phyloP scores from a whole-genome alignment of 2,888 invertebrate species.

The Parnassius mnemosyne region DNA sequence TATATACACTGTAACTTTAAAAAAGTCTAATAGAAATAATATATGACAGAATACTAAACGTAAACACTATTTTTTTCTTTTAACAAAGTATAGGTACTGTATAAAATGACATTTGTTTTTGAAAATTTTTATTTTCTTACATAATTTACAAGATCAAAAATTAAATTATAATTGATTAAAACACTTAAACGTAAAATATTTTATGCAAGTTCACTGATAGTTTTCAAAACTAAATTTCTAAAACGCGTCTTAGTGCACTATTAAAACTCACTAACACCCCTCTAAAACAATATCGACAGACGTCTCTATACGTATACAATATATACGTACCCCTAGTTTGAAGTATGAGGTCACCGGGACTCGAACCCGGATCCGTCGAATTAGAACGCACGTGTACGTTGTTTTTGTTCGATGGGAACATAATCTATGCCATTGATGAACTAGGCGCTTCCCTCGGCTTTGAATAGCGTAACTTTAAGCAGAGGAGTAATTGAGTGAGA shows the following conservation, averaged over 20 bases:
- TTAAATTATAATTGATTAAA: no score
- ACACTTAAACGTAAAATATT: no score
- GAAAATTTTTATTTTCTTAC: no score
- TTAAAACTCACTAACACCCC: neutral
- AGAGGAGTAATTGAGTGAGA: neutral
- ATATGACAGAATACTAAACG: no score
- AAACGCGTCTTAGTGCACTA: neutral
- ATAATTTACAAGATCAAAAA: no score
- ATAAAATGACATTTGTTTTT: no score
- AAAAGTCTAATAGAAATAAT: no score
- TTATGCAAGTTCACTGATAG: neutral
- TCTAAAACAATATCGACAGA: constrained; percentile 17
- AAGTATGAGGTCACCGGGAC: constrained; percentile 35
- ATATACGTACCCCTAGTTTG: constrained; percentile 7
- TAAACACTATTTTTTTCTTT: no score
- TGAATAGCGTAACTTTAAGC: constrained; percentile 3
- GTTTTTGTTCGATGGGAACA: constrained; percentile 32
- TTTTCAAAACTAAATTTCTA: neutral
- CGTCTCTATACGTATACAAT: neutral
- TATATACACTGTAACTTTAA: no score
- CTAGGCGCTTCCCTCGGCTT: constrained; percentile 14
- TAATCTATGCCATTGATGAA: constrained; percentile 28
- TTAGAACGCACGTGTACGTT: constrained; percentile 38
- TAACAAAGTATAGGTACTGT: no score
- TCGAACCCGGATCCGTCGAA: constrained; percentile 39